Percentiles rank a stretch among this genome's conserved stretches.
Evolutionary conservation across 2,888 invertebrate species (phyloP).

Genomic region (Melanostoma scalare): DNA sequence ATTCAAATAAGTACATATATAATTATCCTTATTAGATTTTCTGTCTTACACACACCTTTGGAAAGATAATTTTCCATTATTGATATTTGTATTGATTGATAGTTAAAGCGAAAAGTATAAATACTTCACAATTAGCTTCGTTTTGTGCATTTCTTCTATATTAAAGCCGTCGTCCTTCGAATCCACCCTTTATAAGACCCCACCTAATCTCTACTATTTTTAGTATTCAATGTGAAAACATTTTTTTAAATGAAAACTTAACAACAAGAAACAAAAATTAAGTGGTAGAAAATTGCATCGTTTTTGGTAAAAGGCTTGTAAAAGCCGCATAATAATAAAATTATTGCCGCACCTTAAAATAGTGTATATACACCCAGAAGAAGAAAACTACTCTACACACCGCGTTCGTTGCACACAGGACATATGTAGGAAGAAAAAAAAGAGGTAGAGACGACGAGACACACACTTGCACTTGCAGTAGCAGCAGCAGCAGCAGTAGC

Average conservation of each 20-base stretch:
- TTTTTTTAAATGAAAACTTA: slow-evolving; percentile 25
- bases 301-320: slow-evolving; percentile 45
- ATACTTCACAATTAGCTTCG: slow-evolving; percentile 30
- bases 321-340: slow-evolving; percentile 64
- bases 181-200: slow-evolving; percentile 68
- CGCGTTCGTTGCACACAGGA: slow-evolving; percentile 68
- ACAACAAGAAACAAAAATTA: neutral
- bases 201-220: slow-evolving; percentile 57
- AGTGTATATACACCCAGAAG: slow-evolving; percentile 70
- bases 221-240: slow-evolving; percentile 11
- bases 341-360: slow-evolving; percentile 73
- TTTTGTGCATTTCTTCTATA: slow-evolving; percentile 52
- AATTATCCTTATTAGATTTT: slow-evolving; percentile 60
- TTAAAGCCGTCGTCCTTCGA: slow-evolving; percentile 51
- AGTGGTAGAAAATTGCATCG: slow-evolving; percentile 49
- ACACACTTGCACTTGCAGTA: slow-evolving; percentile 27
- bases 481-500: slow-evolving; percentile 53
- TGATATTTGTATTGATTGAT: slow-evolving; percentile 1
- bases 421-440: slow-evolving; percentile 52
- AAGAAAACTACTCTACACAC: slow-evolving; percentile 70
- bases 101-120: neutral
- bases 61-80: slow-evolving; percentile 39
- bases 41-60: slow-evolving; percentile 58
- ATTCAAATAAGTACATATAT: slow-evolving; percentile 74
- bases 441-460: slow-evolving; percentile 22